These are phyloP conservation scores for Danionella cerebrum DNA, from an alignment of 2,113 vertebrate genomes.

Conservation along the genomic window DNA sequence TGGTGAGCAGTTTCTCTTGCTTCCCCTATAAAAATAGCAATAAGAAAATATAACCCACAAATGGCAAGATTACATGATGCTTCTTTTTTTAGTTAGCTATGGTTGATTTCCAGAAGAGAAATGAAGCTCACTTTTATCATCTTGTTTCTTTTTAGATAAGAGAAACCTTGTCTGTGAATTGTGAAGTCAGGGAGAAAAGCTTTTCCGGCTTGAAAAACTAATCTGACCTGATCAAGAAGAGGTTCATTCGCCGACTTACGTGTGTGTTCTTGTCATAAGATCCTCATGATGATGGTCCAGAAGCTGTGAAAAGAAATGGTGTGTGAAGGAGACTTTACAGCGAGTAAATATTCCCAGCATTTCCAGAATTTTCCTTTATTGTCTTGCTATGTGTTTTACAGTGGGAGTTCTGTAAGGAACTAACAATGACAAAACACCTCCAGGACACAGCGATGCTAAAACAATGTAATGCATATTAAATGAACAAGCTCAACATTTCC, in stretches of 20 bases:
- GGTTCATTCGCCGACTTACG: background rate
- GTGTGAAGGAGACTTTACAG: background rate
- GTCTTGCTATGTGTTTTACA: no score
- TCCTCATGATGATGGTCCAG: background rate
- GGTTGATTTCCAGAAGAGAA: no score
- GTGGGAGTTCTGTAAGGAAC: no score
- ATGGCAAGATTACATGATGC: no score
- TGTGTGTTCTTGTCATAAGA: background rate
- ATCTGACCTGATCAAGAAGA: conserved; percentile 2
- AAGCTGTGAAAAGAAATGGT: background rate
- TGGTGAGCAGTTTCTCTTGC: no score
- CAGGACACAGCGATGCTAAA: no score
- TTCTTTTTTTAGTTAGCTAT: no score
- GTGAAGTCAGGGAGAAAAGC: background rate
- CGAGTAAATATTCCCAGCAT: background rate
- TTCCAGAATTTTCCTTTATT: background rate
- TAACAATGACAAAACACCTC: no score
- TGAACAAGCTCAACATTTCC: no score
- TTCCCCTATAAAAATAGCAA: no score
- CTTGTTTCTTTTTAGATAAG: background rate
- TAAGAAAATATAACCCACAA: no score
- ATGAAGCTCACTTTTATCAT: conserved; percentile 3
- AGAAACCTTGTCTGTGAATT: background rate
- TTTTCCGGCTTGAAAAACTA: background rate
- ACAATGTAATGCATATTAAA: no score